These are phyloP conservation scores for Cottoperca gobio DNA, from an alignment of 2,797 vertebrate species.

Conservation along the genomic window DNA sequence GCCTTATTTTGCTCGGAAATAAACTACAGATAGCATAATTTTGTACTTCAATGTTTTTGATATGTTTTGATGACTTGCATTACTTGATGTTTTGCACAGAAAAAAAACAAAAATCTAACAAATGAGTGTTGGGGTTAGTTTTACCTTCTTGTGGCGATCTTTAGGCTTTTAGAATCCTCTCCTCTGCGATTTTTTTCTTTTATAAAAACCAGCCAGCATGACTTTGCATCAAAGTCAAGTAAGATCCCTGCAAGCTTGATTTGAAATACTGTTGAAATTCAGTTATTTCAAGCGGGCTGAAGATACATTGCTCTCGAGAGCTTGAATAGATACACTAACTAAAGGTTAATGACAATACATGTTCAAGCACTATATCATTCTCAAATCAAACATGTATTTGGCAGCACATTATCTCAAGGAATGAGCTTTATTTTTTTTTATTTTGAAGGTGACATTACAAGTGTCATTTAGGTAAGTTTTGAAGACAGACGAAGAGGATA, in stretches of 20 bases:
- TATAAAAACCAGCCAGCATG: constrained; percentile 86
- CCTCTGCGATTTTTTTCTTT: constrained; percentile 87
- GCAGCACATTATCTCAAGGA: constrained; percentile 83
- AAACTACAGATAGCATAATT: constrained; percentile 78
- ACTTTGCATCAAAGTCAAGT: constrained; percentile 87
- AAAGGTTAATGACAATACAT: constrained; percentile 80
- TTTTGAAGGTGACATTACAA: constrained; percentile 77
- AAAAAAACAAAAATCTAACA: constrained; percentile 80
- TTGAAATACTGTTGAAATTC: constrained; percentile 86
- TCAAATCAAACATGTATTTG: constrained; percentile 81
- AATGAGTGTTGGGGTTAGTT: constrained; percentile 87
- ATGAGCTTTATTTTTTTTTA: constrained; percentile 76
- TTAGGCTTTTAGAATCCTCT: constrained; percentile 88
- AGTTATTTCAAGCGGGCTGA: constrained; percentile 83
- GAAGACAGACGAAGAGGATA: constrained; percentile 76
- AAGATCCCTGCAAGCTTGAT: constrained; percentile 87
- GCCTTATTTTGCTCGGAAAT: constrained; percentile 79
- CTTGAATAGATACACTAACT: constrained; percentile 80
- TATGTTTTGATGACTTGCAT: constrained; percentile 80
- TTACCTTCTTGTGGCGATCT: constrained; percentile 89
- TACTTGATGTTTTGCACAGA: constrained; percentile 80
- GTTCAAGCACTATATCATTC: constrained; percentile 79
- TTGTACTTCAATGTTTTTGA: constrained; percentile 74
- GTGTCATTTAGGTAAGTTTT: constrained; percentile 77
- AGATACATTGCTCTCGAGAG: constrained; percentile 78